A percentile compares a stretch with the other conserved stretches of the same genome.
These are phyloP conservation scores for Ichneumon xanthorius DNA, from an alignment of 2,888 invertebrate genomes.

Conservation along the genomic window DNA sequence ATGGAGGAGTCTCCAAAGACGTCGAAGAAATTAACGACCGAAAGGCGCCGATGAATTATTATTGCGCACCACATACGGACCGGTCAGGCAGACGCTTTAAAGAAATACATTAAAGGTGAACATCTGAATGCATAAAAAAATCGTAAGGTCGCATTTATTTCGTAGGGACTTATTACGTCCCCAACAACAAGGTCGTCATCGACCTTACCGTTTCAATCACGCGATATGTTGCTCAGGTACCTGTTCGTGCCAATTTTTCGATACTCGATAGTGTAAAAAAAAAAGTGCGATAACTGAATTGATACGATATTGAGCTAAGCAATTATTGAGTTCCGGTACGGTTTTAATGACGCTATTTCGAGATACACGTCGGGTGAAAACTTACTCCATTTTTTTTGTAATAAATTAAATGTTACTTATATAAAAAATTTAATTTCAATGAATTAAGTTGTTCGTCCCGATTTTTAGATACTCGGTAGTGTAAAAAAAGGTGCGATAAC, in stretches of 20 bases:
- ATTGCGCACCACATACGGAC: slow-evolving; percentile 8
- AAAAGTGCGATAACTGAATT: no score
- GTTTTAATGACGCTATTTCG: not conserved
- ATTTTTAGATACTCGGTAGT: not conserved
- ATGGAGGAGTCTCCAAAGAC: slow-evolving; percentile 45
- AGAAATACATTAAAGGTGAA: slow-evolving; percentile 4
- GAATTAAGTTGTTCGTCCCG: not conserved
- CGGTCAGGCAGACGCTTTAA: not conserved
- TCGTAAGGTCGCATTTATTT: no score
- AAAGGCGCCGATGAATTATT: slow-evolving; percentile 60
- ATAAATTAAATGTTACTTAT: no score
- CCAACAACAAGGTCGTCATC: no score
- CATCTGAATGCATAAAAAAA: not conserved
- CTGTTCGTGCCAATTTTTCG: not conserved
- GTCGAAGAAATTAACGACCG: slow-evolving; percentile 52
- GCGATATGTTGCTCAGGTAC: no score
- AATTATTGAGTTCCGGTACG: no score
- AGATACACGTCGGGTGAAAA: not conserved
- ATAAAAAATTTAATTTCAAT: no score
- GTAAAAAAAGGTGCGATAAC: not conserved
- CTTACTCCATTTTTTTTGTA: no score
- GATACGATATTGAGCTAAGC: no score
- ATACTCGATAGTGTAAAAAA: not conserved
- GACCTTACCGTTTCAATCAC: no score
- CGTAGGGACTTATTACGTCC: no score